phyloP scores from a whole-genome alignment of 1,140 invertebrate species.

The Bombus soroeensis region DNA sequence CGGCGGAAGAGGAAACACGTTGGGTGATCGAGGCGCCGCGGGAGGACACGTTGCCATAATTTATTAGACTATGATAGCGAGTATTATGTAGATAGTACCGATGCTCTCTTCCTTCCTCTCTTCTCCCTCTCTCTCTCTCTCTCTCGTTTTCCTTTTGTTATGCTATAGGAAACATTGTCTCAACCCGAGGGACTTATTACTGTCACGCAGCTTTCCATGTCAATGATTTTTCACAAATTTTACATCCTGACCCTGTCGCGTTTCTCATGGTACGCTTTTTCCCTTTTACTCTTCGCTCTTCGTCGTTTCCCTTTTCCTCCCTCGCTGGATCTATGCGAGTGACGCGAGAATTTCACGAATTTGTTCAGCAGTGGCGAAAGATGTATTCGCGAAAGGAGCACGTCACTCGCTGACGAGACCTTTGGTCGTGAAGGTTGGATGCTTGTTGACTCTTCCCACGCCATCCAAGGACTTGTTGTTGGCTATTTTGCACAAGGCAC shows the following conservation, averaged over 20 bases:
- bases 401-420: not conserved
- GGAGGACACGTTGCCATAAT: slow-evolving; percentile 58
- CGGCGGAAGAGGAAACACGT: slow-evolving; percentile 69
- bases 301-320: not conserved
- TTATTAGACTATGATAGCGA: slow-evolving; percentile 64
- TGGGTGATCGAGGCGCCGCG: slow-evolving; percentile 58
- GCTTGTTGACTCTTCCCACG: not conserved
- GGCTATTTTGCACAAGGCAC: not conserved
- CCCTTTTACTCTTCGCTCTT: not conserved
- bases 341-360: slow-evolving; percentile 13
- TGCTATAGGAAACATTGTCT: not conserved
- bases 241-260: not conserved
- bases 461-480: not conserved
- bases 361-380: not conserved
- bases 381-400: not conserved
- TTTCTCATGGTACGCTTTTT: not conserved
- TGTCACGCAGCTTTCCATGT: slow-evolving; percentile 23
- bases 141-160: not conserved
- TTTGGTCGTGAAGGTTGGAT: too few relatives aligned
- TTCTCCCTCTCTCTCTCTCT: not conserved
- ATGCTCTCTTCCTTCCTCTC: not conserved
- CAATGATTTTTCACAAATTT: slow-evolving; percentile 31
- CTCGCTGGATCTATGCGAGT: not conserved
- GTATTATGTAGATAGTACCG: slow-evolving; percentile 63
- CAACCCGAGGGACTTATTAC: slow-evolving; percentile 27